These are phyloP conservation scores for Urechis unicinctus DNA, from an alignment of 2,888 invertebrate genomes.

Conservation along the genomic window DNA sequence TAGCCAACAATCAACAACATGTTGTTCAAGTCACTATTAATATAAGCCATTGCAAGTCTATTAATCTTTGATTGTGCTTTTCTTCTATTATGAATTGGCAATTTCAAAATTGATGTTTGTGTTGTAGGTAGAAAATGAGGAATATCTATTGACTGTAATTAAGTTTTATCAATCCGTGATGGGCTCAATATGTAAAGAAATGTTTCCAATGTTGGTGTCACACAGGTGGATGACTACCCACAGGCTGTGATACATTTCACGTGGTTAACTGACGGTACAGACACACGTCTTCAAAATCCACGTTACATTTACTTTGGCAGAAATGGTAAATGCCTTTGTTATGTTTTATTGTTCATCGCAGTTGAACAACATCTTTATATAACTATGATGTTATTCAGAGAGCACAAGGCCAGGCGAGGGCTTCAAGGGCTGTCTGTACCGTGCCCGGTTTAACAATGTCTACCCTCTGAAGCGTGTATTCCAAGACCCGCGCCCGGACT, in stretches of 20 bases:
- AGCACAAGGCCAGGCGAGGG: slow-evolving; percentile 66
- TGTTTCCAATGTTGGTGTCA: background rate
- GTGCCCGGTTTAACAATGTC: slow-evolving; percentile 95
- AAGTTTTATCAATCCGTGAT: too few species aligned
- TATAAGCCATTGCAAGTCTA: background rate
- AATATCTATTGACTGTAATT: too few species aligned
- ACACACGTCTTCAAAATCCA: slow-evolving; percentile 95
- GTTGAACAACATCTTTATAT: background rate
- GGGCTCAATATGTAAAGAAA: slow-evolving; percentile 2
- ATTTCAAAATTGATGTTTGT: too few species aligned
- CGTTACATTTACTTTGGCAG: slow-evolving; percentile 93
- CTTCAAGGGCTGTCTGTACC: slow-evolving; percentile 87
- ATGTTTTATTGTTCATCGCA: background rate
- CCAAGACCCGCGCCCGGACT: slow-evolving; percentile 62
- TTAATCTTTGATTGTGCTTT: background rate
- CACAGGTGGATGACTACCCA: slow-evolving; percentile 78
- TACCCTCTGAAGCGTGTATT: slow-evolving; percentile 91
- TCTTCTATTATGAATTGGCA: too few species aligned
- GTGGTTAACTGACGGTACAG: slow-evolving; percentile 80
- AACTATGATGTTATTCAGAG: slow-evolving; percentile 5
- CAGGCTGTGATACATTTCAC: slow-evolving; percentile 70
- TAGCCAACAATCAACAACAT: slow-evolving; percentile 85
- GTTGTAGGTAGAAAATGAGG: too few species aligned
- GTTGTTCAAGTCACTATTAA: slow-evolving; percentile 65
- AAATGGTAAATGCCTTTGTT: slow-evolving; percentile 58